phyloP scores from a whole-genome alignment of 1,140 invertebrate species.

The Oryctes rhinoceros region DNA sequence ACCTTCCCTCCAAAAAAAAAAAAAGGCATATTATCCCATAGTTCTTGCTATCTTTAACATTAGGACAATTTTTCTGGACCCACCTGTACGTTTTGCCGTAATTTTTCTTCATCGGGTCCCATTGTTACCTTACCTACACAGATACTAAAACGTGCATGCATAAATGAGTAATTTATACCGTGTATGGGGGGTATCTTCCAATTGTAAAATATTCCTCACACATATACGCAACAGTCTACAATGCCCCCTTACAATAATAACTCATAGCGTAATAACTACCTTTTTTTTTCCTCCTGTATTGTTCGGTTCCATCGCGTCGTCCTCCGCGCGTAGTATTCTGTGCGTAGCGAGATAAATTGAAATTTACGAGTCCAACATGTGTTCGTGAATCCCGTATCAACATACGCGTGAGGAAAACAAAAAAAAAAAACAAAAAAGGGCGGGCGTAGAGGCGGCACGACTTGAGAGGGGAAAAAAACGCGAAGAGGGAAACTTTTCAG shows the following conservation, averaged over 20 bases:
- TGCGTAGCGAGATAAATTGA: constrained; percentile 8
- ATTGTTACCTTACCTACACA: too few relatives aligned
- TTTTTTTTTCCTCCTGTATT: background rate
- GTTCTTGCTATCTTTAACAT: too few relatives aligned
- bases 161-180: too few relatives aligned
- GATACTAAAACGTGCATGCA: too few relatives aligned
- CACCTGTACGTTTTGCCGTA: too few relatives aligned
- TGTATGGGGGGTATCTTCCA: too few relatives aligned
- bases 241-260: background rate
- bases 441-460: background rate
- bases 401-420: background rate
- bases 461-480: background rate
- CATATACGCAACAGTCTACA: background rate
- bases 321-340: background rate
- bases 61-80: too few relatives aligned
- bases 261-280: background rate
- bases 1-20: too few relatives aligned
- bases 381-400: constrained; percentile 13
- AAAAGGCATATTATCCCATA: too few relatives aligned
- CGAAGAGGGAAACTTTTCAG: background rate
- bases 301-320: background rate
- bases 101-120: too few relatives aligned
- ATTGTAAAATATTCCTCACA: constrained; percentile 1
- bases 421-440: background rate
- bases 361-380: background rate